These are phyloP conservation scores for Onychorhynchus coronatus DNA, from an alignment of 2,113 vertebrate genomes.

Conservation along the genomic window DNA sequence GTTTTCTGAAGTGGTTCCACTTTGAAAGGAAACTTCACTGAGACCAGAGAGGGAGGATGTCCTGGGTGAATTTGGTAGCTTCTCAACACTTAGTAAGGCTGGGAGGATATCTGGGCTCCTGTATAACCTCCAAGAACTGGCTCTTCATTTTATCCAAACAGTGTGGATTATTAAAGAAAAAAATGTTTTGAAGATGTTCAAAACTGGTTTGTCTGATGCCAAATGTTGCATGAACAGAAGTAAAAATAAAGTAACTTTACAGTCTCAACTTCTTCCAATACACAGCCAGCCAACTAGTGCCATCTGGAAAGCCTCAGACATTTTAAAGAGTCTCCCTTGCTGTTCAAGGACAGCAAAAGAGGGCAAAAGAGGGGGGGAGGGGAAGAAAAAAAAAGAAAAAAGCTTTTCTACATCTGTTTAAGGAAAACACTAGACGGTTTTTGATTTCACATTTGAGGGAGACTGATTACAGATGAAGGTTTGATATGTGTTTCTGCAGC, in stretches of 20 bases:
- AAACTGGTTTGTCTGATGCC: not conserved
- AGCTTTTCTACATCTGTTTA: not conserved
- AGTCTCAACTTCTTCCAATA: not conserved
- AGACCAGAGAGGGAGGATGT: not conserved
- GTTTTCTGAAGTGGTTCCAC: not conserved
- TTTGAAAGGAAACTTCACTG: not conserved
- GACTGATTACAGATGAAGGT: not conserved
- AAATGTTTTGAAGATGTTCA: not conserved
- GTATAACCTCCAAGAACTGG: not conserved
- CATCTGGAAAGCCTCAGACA: not conserved
- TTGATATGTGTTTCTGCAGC: not conserved
- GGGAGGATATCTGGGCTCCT: not conserved
- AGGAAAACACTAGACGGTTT: not conserved
- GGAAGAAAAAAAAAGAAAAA: not conserved
- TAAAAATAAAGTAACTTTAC: not conserved
- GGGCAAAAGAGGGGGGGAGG: too few relatives aligned
- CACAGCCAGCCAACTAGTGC: not conserved
- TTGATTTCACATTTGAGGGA: not conserved
- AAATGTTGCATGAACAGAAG: not conserved
- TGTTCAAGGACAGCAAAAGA: not conserved
- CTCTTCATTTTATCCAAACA: not conserved
- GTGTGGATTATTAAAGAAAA: not conserved
- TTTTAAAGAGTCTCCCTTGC: not conserved
- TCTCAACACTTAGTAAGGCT: not conserved
- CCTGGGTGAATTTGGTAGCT: not conserved